phyloP scores from a whole-genome alignment of 2,888 invertebrate species.

The Timema cristinae region DNA sequence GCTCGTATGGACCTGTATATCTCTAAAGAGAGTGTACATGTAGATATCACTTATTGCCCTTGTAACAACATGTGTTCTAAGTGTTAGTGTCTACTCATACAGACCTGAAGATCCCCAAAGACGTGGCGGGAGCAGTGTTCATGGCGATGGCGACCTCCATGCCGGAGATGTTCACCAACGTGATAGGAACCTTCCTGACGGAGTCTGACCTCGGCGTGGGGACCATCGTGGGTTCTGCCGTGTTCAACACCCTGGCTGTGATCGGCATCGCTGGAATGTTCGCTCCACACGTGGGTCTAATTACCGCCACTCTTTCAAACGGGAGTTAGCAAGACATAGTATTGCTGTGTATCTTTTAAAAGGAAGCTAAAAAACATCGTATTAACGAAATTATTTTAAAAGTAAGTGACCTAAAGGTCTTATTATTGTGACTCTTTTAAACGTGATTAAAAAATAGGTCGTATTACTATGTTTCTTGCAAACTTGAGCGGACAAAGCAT shows the following conservation, averaged over 20 bases:
- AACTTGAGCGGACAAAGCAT: no score
- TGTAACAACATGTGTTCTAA: no score
- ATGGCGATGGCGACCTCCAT: constrained; percentile 95
- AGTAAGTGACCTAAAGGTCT: no score
- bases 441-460: no score
- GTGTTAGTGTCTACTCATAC: constrained; percentile 15
- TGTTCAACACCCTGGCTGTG: constrained; percentile 83
- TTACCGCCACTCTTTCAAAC: no score
- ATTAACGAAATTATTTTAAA: no score
- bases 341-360: no score
- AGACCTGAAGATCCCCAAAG: constrained; percentile 51
- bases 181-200: constrained; percentile 82
- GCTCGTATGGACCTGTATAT: constrained; percentile 39
- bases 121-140: constrained; percentile 95
- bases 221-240: constrained; percentile 81
- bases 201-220: constrained; percentile 82
- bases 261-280: constrained; percentile 76
- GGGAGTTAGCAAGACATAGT: no score
- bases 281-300: constrained; percentile 56
- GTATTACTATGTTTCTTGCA: no score
- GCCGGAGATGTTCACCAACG: constrained; percentile 89
- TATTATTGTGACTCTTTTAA: no score
- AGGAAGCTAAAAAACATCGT: no score
- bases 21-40: constrained; percentile 60
- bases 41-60: no score